Conservation (phyloP, 1,140 invertebrate species). For the Drosophila bifasciata region DNA sequence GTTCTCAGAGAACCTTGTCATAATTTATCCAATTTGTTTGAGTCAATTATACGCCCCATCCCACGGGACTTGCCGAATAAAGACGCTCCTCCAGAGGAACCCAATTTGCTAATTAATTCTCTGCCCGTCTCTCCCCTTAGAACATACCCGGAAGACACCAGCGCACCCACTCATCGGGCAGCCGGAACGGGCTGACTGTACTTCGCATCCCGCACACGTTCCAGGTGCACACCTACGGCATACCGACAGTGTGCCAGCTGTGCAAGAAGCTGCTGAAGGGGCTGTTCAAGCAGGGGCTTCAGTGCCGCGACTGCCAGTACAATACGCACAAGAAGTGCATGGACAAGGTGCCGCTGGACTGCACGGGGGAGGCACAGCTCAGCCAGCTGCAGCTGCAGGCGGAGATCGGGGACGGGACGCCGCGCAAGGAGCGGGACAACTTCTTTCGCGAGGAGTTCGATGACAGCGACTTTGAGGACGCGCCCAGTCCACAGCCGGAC, state of each 20-base stretch:
- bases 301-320: conserved; percentile 99
- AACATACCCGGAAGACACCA: conserved; percentile 77
- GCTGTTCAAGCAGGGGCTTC: conserved; percentile 97
- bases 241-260: conserved; percentile 97
- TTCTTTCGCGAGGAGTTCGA: conserved; percentile 88
- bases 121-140: conserved; percentile 17
- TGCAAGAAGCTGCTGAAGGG: conserved; percentile 98
- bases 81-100: not conserved
- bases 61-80: not conserved
- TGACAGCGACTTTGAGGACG: conserved; percentile 87
- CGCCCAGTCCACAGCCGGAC: conserved; percentile 41
- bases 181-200: conserved; percentile 84
- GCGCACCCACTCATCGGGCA: conserved; percentile 90
- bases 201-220: conserved; percentile 96
- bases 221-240: conserved; percentile 95
- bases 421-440: conserved; percentile 87
- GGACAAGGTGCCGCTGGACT: conserved; percentile 97
- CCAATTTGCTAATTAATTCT: conserved; percentile 16
- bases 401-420: conserved; percentile 86
- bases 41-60: conserved; percentile 4
- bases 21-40: not conserved
- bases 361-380: conserved; percentile 90
- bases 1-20: too few relatives aligned
- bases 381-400: conserved; percentile 81
- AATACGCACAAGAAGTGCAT: conserved; percentile 99